Evolutionary conservation across 2,888 invertebrate species (phyloP).

Genomic region (Embidobia sp.): DNA sequence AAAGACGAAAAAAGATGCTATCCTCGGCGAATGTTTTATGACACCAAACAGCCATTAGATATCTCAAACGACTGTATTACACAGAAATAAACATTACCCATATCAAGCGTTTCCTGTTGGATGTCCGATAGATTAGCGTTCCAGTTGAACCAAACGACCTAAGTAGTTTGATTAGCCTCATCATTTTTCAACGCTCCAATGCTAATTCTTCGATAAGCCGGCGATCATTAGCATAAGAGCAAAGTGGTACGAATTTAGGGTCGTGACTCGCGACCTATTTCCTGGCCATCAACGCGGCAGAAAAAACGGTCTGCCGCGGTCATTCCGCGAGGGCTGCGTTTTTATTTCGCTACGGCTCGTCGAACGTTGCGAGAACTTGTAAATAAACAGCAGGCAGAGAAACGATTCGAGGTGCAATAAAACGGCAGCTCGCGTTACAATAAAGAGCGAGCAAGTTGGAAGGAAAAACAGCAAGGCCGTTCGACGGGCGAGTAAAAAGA

Average conservation of each 20-base stretch:
- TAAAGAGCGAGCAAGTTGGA: constrained; percentile 10
- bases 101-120: constrained; percentile 60
- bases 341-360: constrained; percentile 9
- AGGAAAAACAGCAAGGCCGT: constrained; percentile 3
- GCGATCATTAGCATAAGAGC: constrained; percentile 36
- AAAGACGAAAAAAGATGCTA: constrained; percentile 30
- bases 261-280: too few relatives aligned
- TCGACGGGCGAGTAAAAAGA: constrained; percentile 18
- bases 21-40: constrained; percentile 51
- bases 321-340: too few relatives aligned
- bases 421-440: constrained; percentile 5
- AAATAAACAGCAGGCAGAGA: constrained; percentile 10
- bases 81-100: constrained; percentile 58
- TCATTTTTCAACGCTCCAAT: constrained; percentile 51
- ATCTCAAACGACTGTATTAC: constrained; percentile 60
- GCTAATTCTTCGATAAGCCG: constrained; percentile 58
- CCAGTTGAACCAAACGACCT: constrained; percentile 55
- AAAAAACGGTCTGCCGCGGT: too few relatives aligned
- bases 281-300: too few relatives aligned
- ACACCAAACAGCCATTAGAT: constrained; percentile 53
- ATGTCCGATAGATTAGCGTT: constrained; percentile 58
- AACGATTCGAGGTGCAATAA: constrained; percentile 3
- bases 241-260: too few relatives aligned
- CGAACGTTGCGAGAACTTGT: background rate
- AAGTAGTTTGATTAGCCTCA: constrained; percentile 61